Base-by-base conservation (phyloP, 2,888 invertebrate genomes). In the Protonemura montana region DNA sequence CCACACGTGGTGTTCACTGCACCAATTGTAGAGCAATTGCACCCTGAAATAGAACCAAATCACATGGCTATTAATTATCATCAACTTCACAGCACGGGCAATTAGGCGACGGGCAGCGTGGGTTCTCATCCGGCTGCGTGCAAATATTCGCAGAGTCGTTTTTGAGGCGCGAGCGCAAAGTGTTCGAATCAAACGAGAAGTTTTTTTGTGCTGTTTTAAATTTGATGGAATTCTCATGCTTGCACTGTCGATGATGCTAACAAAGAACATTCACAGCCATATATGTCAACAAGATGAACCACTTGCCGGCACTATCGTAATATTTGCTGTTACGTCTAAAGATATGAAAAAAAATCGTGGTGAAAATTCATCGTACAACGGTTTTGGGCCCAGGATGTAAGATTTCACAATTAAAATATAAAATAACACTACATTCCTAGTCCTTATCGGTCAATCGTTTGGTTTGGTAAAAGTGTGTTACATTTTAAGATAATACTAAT, bases 21-120 rank as follows among this genome's bases (percentile, higher is more conserved):
- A 1, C 97, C 97, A 85, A 93, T 90, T n/a, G 92, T 91, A 88
- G 95, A 95, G 91, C 98, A 98, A 89, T 95, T 95, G 90, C 98
- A 98, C 86, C 96, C 98, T 98, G 94, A 0, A 95, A 95, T 91
- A 90, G 92, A 89, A 89, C 88, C 76, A 26, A 84, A 84, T 76
- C 84, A n/a, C 78, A 76, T 27, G 59, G 76, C 59, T 29, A 84
- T 84, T 84, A 84, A 84, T 84, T 84, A 84, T 41, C 35, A 35
- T 82, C 41, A 82, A 82, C 25, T 41, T 30, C 30, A 26, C 3
- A 41, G 41, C 41, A n/a, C n/a, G n/a, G 35, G 82, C 82, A 41
- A 82, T 26, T 30, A 82, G 29, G 81, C 28, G 81, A 21, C 7
- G 81, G 81, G 7, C 21, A 13, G 28, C 28, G 81, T 29, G 81